These are phyloP conservation scores for Bettongia penicillata DNA, from an alignment of 2,113 vertebrate species.

Conservation along the genomic window DNA sequence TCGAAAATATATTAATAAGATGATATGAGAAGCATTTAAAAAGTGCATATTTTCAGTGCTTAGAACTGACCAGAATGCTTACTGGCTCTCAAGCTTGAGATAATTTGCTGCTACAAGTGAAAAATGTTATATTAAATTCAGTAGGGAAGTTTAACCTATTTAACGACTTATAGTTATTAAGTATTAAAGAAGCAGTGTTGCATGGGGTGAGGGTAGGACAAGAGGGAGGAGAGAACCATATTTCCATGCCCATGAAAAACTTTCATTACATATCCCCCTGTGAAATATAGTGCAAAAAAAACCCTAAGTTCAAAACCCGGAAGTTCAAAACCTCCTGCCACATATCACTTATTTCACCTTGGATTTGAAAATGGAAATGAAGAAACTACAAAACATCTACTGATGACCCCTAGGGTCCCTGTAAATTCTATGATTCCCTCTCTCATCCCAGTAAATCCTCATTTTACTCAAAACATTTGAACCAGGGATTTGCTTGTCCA, in stretches of 20 bases:
- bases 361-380: background rate
- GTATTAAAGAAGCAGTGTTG: background rate
- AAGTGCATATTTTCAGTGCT: background rate
- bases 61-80: conserved; percentile 3
- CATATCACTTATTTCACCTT: background rate
- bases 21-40: background rate
- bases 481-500: background rate
- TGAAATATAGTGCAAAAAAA: background rate
- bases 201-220: background rate
- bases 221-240: background rate
- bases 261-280: background rate
- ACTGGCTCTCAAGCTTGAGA: conserved; percentile 4
- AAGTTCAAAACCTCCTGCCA: background rate
- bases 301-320: background rate
- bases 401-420: background rate
- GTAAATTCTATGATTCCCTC: background rate
- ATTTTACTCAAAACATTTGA: background rate
- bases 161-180: background rate
- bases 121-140: conserved; percentile 34
- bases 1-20: background rate
- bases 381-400: background rate
- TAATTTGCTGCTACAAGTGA: conserved; percentile 5
- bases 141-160: background rate
- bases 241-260: conserved; percentile 14
- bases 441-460: background rate